Conservation (phyloP, 2,113 vertebrate species). For the Hylia prasina region DNA sequence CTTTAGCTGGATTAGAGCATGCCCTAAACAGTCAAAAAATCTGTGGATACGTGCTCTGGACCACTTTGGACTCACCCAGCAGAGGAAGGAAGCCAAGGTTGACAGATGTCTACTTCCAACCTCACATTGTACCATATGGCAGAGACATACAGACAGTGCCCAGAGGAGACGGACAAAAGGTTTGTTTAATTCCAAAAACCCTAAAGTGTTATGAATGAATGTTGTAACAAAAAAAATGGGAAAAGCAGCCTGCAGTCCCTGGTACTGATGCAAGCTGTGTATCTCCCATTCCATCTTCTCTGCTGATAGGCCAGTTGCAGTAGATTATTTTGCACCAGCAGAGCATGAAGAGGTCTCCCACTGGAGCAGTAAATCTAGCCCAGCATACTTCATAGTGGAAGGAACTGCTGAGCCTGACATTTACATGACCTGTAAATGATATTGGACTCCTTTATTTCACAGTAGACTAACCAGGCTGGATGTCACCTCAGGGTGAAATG, state of each 20-base stretch:
- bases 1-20: not conserved
- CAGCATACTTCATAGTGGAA: not conserved
- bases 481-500: not conserved
- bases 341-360: not conserved
- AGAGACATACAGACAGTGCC: not conserved
- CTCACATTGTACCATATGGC: not conserved
- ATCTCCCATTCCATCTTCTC: not conserved
- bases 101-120: not conserved
- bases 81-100: not conserved
- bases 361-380: conserved; percentile 6
- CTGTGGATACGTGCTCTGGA: not conserved
- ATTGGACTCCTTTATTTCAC: conserved; percentile 34
- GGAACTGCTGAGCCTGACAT: conserved; percentile 32
- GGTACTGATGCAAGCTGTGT: not conserved
- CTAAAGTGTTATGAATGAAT: not conserved
- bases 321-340: not conserved
- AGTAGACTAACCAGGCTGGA: conserved; percentile 14
- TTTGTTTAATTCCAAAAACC: not conserved
- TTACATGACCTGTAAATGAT: conserved; percentile 24
- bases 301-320: not conserved
- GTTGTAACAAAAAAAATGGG: not conserved
- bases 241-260: not conserved
- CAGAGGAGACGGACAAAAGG: not conserved
- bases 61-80: not conserved
- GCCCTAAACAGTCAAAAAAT: not conserved